Percentiles rank a stretch among this genome's conserved stretches.
These are phyloP conservation scores for Lordiphosa mommai DNA, from an alignment of 1,140 invertebrate genomes.

Conservation along the genomic window DNA sequence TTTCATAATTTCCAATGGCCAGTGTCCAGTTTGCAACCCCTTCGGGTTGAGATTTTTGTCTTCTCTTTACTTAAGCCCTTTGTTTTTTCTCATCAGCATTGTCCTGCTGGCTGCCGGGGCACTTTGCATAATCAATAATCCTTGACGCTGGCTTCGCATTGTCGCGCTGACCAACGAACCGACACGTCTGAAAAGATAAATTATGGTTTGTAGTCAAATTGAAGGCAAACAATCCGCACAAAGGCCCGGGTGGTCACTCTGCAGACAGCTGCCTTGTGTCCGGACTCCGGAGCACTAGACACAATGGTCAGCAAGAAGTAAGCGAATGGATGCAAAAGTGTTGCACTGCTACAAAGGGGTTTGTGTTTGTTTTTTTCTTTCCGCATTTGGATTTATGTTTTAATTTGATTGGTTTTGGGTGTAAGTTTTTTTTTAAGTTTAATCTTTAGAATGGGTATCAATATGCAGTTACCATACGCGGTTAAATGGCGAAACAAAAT, in stretches of 20 bases:
- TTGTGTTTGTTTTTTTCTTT: constrained; percentile 38
- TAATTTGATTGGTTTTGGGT: constrained; percentile 49
- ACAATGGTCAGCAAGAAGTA: constrained; percentile 8
- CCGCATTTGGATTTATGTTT: constrained; percentile 35
- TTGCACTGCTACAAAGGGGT: constrained; percentile 1
- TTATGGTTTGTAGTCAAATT: constrained; percentile 80
- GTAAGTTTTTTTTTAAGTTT: too few species aligned
- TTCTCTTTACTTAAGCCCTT: constrained; percentile 68
- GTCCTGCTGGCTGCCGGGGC: constrained; percentile 48
- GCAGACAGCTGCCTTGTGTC: constrained; percentile 37
- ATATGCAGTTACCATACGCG: too few species aligned
- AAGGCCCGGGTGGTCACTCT: constrained; percentile 13
- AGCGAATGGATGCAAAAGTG: neutral
- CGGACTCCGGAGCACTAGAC: constrained; percentile 25
- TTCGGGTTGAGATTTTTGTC: constrained; percentile 43
- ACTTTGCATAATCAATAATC: constrained; percentile 80
- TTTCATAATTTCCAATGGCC: constrained; percentile 43
- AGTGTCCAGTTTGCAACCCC: constrained; percentile 60
- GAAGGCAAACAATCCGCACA: constrained; percentile 73
- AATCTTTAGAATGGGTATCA: too few species aligned
- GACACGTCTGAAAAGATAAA: constrained; percentile 78
- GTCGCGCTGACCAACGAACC: constrained; percentile 66
- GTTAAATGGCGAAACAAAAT: too few species aligned
- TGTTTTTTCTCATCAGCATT: constrained; percentile 59
- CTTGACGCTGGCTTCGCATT: constrained; percentile 69